Percentiles rank a stretch among this genome's conserved stretches.
Conservation (phyloP, 2,888 invertebrate species). For the Piscicola geometra region DNA sequence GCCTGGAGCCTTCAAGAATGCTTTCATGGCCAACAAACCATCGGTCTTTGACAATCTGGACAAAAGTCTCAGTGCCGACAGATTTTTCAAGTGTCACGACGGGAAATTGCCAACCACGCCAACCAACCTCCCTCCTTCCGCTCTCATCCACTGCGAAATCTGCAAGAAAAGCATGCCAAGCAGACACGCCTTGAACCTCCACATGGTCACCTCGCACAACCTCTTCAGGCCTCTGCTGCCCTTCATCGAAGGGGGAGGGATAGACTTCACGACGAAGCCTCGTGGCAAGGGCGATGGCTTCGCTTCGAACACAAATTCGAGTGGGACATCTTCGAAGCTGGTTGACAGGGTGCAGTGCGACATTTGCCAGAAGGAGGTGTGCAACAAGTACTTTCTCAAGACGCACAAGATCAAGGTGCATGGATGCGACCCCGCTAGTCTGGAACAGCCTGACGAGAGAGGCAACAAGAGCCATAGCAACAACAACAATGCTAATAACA, state of each 20-base stretch:
- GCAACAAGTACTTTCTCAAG: constrained; percentile 99
- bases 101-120: neutral
- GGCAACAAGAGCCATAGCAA: constrained; percentile 24
- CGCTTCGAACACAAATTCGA: neutral
- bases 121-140: neutral
- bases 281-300: neutral
- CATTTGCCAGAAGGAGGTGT: constrained; percentile 95
- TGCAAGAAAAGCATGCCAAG: constrained; percentile 78
- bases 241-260: constrained; percentile 1
- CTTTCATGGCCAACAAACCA: constrained; percentile 11
- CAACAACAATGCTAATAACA: neutral
- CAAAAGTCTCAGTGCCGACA: constrained; percentile 8
- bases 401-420: constrained; percentile 98
- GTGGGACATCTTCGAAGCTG: constrained; percentile 49
- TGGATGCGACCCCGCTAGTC: constrained; percentile 47
- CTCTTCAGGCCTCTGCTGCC: constrained; percentile 38
- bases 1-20: constrained; percentile 47
- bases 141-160: constrained; percentile 46
- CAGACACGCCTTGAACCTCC: constrained; percentile 64
- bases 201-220: constrained; percentile 51
- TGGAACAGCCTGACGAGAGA: constrained; percentile 44
- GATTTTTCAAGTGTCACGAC: constrained; percentile 6
- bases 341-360: constrained; percentile 66
- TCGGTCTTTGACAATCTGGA: constrained; percentile 19
- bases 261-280: constrained; percentile 18